Evolutionary conservation across 1,140 invertebrate genomes (phyloP), one percentile per base, ranked within the genome.

Genomic region (Drosophila jambulina): DNA sequence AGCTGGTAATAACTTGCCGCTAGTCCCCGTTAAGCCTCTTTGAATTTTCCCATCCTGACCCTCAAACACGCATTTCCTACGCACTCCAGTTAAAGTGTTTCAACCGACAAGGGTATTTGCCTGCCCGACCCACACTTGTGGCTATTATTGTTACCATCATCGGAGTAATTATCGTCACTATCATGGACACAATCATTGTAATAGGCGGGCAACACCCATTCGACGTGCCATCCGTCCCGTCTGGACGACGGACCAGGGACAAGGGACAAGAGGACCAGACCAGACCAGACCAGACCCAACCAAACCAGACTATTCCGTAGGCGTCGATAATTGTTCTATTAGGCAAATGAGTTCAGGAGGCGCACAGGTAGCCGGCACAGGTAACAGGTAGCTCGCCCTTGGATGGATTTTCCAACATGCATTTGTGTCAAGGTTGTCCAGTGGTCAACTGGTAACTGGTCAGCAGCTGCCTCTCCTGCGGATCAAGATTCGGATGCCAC

Each of bases 321-420:
- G 83, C 71, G 72, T 83, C 80, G 83, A 80, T 87, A 87, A 87
- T 87, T 87, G 83, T 87, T 87, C 80, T 87, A 87, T 87, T 87
- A 87, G 83, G 71, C 68, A 87, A 87, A 87, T 87, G 83, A 87
- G 80, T 65, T 43, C 51, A 19, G 53, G 53, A 38, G 53, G 19
- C 51, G 36, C 40, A 38, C 72, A 77, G 72, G 75, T 76, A 59
- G 71, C 58, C 4, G 49, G 13, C 7, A 48, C 17, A 5, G 43
- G 45, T 48, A 56, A 56, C 53, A 38, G 34, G 34, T 38, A 56
- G 9, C 40, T 43, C 42, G 42, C 42, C 42, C 74, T 65, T 75
- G 59, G 59, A 57, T 75, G 70, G 59, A 57, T 64, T 42, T 54
- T n/a, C 54, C 51, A 23, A 36, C 54, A 45, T 54, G 75, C 75